Conservation (phyloP, 2,888 invertebrate genomes). For the Hypomecis punctinalis region DNA sequence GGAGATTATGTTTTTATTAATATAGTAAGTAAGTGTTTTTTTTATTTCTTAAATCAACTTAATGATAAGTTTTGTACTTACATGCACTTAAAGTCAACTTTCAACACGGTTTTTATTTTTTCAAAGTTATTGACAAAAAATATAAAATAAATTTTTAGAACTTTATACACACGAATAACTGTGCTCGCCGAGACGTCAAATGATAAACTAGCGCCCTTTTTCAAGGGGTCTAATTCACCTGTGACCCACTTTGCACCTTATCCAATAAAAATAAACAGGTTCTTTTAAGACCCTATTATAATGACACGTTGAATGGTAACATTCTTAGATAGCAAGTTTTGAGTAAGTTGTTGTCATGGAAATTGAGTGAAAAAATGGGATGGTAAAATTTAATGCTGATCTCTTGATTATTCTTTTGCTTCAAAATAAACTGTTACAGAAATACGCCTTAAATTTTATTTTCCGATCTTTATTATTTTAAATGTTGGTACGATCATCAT, state of each 20-base stretch:
- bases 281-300: constrained; percentile 15
- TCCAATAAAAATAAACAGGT: constrained; percentile 29
- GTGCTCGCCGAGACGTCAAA: not conserved
- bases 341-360: constrained; percentile 22
- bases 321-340: constrained; percentile 25
- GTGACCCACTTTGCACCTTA: constrained; percentile 25
- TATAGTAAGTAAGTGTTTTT: no score
- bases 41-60: no score
- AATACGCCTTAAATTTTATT: no score
- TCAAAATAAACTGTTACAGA: no score
- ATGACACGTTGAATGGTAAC: constrained; percentile 12
- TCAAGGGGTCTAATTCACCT: constrained; percentile 28
- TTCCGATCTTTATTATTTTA: no score
- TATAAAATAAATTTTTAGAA: not conserved
- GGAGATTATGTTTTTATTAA: no score
- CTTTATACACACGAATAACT: no score
- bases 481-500: no score
- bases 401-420: not conserved
- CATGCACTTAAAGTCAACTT: no score
- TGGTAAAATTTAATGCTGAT: constrained; percentile 15
- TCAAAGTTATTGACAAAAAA: no score
- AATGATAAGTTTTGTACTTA: no score
- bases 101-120: no score
- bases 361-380: constrained; percentile 7
- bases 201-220: constrained; percentile 12